Conservation (phyloP, 53 echinoderm and acorn worm genomes). For the Hippasteria phrygiana region DNA sequence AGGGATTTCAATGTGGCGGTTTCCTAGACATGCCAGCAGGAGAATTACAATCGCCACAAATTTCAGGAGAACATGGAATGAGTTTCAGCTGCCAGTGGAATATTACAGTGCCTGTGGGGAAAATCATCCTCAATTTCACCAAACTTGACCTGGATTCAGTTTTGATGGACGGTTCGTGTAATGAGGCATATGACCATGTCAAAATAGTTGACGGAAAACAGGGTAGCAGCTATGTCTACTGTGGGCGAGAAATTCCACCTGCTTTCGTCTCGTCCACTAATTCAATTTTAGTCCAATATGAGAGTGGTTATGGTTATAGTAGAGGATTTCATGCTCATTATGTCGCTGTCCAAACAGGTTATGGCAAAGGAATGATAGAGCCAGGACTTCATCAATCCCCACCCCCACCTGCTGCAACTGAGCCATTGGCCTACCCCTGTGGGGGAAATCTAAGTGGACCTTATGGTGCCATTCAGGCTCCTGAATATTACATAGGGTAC, state of each 20-base stretch:
- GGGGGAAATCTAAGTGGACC: background rate
- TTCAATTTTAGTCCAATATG: slow-evolving; percentile 2
- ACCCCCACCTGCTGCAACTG: background rate
- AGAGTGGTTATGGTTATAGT: slow-evolving; percentile 39
- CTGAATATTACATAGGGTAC: background rate
- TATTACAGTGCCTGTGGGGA: slow-evolving; percentile 23
- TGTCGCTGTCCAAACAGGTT: background rate
- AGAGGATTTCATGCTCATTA: slow-evolving; percentile 42
- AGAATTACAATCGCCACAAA: slow-evolving; percentile 18
- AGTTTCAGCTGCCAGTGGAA: slow-evolving; percentile 47
- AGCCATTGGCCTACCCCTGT: too few species aligned
- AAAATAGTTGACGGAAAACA: slow-evolving; percentile 1
- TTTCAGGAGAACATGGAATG: background rate
- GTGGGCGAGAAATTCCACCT: slow-evolving; percentile 25
- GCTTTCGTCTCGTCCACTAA: background rate
- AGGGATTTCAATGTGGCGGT: slow-evolving; percentile 21
- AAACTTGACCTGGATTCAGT: slow-evolving; percentile 24
- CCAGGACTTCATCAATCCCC: background rate
- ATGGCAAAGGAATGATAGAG: background rate
- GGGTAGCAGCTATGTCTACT: background rate
- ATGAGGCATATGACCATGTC: slow-evolving; percentile 32
- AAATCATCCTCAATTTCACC: slow-evolving; percentile 13
- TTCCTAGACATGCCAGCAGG: background rate
- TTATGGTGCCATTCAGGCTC: background rate
- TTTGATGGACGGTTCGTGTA: background rate